Base-by-base conservation (phyloP, 37 sponge, comb jelly and placozoan genomes). In the Cladorhizidae sp. region DNA sequence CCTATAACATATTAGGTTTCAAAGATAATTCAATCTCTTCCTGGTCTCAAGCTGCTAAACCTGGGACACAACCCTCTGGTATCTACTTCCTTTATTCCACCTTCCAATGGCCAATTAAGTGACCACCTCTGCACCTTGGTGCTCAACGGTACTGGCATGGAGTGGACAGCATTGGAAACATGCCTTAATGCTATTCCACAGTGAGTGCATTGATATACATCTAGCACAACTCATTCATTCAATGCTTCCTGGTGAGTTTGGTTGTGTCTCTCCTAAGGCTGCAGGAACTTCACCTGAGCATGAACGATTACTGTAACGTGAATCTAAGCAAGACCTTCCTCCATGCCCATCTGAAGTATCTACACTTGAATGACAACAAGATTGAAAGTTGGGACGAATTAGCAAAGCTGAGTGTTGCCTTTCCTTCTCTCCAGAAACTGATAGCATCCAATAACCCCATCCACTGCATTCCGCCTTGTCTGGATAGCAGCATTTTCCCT, bases 261-360 rank as follows among this genome's bases (percentile, higher is more conserved):
- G 1, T 31, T 33, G 32, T 74, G 14, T 74, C 2, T 39, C 64
- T 29, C 21, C 64, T 2, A 61, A 88, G 88, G 40, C 61, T 88
- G 31, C 61, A 82, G 39, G 88, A 88, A 67, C 88, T 88, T 3
- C 78, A 88, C 49, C 38, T 88, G 26, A 54, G 55, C 57, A 61
- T 76, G 38, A 88, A 82, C 57, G 69, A 73, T 43, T 88, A 88
- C 78, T 23, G 38, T 17, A 33, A 45, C 37, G 77, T 82, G 38
- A 20, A 23, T 62, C 39, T 87, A 11, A 73, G 58, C 45, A 55
- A 74, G n/a, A 23, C 40, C 22, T 79, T 64, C 64, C 39, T 38
- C 26, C 74, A 80, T 29, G 37, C 76, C 0, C 28, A 26, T 9
- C 51, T 89, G 8, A 32, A 55, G 20, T 39, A 58, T 26, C 86